A percentile compares a stretch with the other conserved stretches of the same genome.
These are phyloP conservation scores for Rhadina sibilatrix DNA, from an alignment of 2,113 vertebrate species.

Conservation along the genomic window DNA sequence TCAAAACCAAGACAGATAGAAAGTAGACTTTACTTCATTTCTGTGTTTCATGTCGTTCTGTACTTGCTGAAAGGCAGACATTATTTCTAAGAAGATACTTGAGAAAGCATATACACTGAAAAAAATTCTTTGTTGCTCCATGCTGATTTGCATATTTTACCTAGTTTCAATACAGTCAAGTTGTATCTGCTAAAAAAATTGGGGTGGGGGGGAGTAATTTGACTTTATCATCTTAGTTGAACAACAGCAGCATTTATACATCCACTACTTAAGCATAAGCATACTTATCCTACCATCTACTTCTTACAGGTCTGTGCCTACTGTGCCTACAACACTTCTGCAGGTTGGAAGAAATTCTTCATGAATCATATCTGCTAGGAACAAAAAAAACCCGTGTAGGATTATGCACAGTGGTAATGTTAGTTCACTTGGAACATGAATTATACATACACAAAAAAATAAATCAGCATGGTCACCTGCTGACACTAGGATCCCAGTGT, in stretches of 20 bases:
- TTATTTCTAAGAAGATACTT: neutral
- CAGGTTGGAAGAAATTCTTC: neutral
- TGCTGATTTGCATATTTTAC: neutral
- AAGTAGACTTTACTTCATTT: neutral
- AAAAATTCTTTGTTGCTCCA: neutral
- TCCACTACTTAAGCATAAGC: too few relatives aligned
- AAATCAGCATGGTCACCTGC: neutral
- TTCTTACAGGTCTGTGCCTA: neutral
- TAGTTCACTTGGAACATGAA: neutral
- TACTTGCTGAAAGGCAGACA: neutral
- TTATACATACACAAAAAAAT: neutral
- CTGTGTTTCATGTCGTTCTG: neutral
- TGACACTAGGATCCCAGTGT: neutral
- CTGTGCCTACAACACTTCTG: neutral
- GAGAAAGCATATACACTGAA: neutral
- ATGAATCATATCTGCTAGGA: neutral
- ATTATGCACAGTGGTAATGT: neutral
- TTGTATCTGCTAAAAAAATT: neutral
- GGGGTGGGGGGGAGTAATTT: rapidly evolving
- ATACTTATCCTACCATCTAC: neutral
- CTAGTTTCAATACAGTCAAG: neutral
- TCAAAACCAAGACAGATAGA: neutral
- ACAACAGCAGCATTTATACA: neutral
- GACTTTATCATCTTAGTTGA: neutral
- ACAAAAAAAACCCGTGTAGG: neutral